Evolutionary conservation across 2,113 vertebrate genomes (phyloP).

Genomic region (Xiphophorus couchianus): DNA sequence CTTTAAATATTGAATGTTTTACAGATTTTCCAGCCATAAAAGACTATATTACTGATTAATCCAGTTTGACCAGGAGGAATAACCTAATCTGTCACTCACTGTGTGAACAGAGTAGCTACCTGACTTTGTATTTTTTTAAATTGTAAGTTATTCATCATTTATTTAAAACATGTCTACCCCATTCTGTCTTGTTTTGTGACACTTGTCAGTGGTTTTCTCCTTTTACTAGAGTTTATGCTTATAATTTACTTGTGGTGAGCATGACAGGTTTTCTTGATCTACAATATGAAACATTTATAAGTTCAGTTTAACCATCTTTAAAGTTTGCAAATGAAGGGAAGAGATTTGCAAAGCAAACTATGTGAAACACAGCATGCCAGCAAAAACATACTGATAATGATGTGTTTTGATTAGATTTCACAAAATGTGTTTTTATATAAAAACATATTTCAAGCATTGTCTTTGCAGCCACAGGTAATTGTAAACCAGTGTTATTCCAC

Average conservation of each 20-base stretch:
- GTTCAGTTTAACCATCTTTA: not conserved
- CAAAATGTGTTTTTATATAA: not conserved
- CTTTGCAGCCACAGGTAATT: conserved; percentile 10
- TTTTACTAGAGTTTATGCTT: not conserved
- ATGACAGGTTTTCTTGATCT: not conserved
- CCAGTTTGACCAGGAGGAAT: too few relatives aligned
- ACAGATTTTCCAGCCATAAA: not conserved
- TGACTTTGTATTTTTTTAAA: not conserved
- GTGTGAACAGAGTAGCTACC: not conserved
- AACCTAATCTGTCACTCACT: not conserved
- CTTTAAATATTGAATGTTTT: not conserved
- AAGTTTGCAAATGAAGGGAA: not conserved
- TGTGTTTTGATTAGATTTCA: not conserved
- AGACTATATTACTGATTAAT: not conserved
- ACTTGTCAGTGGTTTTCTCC: too few relatives aligned
- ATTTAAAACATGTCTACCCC: not conserved
- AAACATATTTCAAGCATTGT: not conserved
- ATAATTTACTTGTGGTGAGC: not conserved
- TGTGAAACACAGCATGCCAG: not conserved
- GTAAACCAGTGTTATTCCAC: conserved; percentile 9
- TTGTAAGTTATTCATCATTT: not conserved
- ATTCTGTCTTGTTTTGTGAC: not conserved
- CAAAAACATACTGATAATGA: not conserved
- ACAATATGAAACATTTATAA: not conserved
- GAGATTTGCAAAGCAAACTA: not conserved